phyloP scores from a whole-genome alignment of 1,140 invertebrate species.

The Hirudo medicinalis region DNA sequence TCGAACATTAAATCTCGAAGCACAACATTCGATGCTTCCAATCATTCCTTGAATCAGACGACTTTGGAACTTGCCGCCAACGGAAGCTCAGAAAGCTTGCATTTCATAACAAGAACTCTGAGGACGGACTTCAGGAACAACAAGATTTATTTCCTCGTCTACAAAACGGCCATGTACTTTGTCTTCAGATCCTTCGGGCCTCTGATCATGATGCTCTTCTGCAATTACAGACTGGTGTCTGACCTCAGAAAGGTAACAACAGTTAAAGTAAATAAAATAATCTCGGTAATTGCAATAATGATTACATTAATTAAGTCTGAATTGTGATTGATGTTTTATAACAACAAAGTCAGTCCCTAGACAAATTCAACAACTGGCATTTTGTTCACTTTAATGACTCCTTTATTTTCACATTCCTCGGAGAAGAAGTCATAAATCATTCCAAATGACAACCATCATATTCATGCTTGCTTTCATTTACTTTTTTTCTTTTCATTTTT shows the following conservation, averaged over 20 bases:
- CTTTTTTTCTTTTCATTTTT: too few relatives aligned
- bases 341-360: too few relatives aligned
- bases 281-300: not conserved
- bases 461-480: too few relatives aligned
- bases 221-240: slow-evolving; percentile 18
- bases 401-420: too few relatives aligned
- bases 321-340: not conserved
- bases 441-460: too few relatives aligned
- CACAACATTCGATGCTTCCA: too few relatives aligned
- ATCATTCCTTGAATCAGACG: not conserved
- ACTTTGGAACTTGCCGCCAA: not conserved
- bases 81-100: not conserved
- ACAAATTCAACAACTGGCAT: too few relatives aligned
- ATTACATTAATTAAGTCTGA: not conserved
- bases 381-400: too few relatives aligned
- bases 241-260: slow-evolving; percentile 1
- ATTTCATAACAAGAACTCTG: not conserved
- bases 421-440: too few relatives aligned
- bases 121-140: slow-evolving; percentile 18
- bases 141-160: slow-evolving; percentile 23
- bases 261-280: not conserved
- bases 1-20: too few relatives aligned
- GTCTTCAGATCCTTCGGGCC: slow-evolving; percentile 21
- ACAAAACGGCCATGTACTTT: slow-evolving; percentile 24
- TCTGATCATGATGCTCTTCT: slow-evolving; percentile 18